Conservation (phyloP, 1,140 invertebrate genomes). For the Plutomurus gul region DNA sequence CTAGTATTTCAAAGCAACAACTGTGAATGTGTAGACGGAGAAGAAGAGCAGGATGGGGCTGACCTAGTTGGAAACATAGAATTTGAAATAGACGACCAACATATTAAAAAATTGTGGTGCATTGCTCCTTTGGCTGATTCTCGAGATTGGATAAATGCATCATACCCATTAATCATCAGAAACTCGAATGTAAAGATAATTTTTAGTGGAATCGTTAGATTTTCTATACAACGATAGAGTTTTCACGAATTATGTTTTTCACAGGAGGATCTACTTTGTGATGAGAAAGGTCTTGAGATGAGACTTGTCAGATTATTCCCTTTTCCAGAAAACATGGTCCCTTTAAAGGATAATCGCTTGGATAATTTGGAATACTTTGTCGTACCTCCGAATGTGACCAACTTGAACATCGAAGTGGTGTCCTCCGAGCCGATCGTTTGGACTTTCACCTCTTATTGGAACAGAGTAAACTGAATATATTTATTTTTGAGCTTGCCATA, state of each 20-base stretch:
- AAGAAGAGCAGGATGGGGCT: background rate
- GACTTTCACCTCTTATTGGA: background rate
- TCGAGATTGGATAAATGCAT: background rate
- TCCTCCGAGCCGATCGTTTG: background rate
- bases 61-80: background rate
- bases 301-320: background rate
- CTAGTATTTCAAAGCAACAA: background rate
- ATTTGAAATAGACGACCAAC: background rate
- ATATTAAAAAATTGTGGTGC: background rate
- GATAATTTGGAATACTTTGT: background rate
- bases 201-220: background rate
- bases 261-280: background rate
- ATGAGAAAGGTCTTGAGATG: background rate
- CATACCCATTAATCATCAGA: background rate
- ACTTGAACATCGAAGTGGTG: background rate
- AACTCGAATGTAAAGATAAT: background rate
- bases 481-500: background rate
- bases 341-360: background rate
- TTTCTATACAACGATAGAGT: too few species aligned
- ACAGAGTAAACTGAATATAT: background rate
- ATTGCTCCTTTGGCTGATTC: background rate
- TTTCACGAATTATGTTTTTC: background rate
- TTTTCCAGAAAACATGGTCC: background rate
- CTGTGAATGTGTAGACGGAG: background rate
- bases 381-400: background rate